Percentiles rank a stretch among this genome's conserved stretches.
Evolutionary conservation across 2,888 invertebrate genomes (phyloP).

Genomic region (Temnothorax rugatulus): DNA sequence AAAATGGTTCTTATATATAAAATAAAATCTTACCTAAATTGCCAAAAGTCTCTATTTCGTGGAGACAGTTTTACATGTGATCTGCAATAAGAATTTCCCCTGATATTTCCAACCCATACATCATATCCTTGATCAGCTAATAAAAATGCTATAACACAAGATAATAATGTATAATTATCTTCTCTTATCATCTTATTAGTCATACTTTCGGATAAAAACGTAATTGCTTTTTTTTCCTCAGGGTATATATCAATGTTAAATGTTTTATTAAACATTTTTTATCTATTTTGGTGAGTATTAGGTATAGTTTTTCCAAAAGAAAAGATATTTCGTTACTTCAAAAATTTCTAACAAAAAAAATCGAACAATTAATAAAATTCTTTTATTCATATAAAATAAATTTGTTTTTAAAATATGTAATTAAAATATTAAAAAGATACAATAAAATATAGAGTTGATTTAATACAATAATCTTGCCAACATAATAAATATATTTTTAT

Average conservation of each 20-base stretch:
- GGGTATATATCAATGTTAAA: neutral
- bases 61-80: conserved; percentile 86
- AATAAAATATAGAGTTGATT: no score
- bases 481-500: neutral
- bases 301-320: neutral
- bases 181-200: neutral
- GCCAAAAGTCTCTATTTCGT: conserved; percentile 87
- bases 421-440: no score
- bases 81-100: conserved; percentile 87
- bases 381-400: no score
- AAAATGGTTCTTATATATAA: neutral
- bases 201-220: neutral
- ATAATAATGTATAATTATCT: neutral
- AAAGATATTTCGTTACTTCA: neutral
- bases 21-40: conserved; percentile 87
- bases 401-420: no score
- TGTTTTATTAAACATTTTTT: neutral
- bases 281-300: neutral
- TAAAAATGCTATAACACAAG: conserved; percentile 86
- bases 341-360: neutral
- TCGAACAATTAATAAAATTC: no score
- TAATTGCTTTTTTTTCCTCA: neutral
- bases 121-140: conserved; percentile 89
- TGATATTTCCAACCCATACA: conserved; percentile 88
- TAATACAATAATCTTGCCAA: no score